Conservation (phyloP, 2,797 vertebrate genomes). For the Valencia hispanica region DNA sequence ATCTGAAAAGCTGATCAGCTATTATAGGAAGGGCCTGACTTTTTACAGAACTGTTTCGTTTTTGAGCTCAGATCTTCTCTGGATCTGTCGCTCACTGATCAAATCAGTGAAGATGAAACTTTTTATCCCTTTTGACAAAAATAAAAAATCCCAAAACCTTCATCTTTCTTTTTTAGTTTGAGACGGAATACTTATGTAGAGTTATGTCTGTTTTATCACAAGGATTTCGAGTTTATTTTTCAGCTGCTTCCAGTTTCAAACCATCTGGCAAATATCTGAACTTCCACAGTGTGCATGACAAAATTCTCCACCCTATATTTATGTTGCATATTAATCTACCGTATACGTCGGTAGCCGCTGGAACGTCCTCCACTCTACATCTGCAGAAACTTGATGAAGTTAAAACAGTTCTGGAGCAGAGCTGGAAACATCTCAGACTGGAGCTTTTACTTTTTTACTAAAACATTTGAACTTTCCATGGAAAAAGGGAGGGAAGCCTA, state of each 20-base stretch:
- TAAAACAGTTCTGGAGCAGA: slow-evolving; percentile 1
- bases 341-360: slow-evolving; percentile 6
- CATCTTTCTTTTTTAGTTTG: too few species aligned
- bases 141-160: background rate
- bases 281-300: background rate
- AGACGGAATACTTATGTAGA: background rate
- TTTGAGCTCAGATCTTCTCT: too few species aligned
- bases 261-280: slow-evolving; percentile 2
- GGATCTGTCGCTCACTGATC: background rate
- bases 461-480: slow-evolving; percentile 5
- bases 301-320: slow-evolving; percentile 13
- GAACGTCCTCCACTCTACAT: slow-evolving; percentile 11
- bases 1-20: too few species aligned
- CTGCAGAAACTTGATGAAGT: slow-evolving; percentile 7
- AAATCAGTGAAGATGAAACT: background rate
- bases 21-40: too few species aligned
- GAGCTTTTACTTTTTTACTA: slow-evolving; percentile 3
- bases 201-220: background rate
- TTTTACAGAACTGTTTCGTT: background rate
- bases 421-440: slow-evolving; percentile 4
- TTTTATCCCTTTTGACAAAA: too few species aligned
- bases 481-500: slow-evolving; percentile 3
- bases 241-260: slow-evolving; percentile 8
- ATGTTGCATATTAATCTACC: slow-evolving; percentile 25
- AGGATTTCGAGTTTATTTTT: slow-evolving; percentile 1